phyloP scores from a whole-genome alignment of 2,888 invertebrate genomes.

The Sarcophaga subvicina region DNA sequence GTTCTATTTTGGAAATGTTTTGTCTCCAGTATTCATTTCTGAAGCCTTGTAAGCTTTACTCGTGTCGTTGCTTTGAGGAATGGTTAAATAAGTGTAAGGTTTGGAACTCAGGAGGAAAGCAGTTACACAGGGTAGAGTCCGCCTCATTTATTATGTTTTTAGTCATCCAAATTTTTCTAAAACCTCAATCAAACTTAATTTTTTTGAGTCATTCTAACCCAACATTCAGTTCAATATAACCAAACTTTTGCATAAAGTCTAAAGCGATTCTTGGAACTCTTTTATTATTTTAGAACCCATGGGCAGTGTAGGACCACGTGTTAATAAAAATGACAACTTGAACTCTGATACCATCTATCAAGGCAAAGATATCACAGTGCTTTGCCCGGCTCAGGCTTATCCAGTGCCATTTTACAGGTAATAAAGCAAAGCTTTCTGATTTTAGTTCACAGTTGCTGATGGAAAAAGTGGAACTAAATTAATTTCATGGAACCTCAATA shows the following conservation, averaged over 20 bases:
- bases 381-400: conserved; percentile 86
- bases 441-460: not conserved
- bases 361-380: conserved; percentile 81
- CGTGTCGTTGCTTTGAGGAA: too few relatives aligned
- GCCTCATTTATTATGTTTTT: not conserved
- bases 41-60: too few relatives aligned
- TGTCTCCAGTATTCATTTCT: too few relatives aligned
- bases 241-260: too few relatives aligned
- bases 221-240: conserved; percentile 62
- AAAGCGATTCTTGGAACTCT: too few relatives aligned
- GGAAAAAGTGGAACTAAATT: too few relatives aligned
- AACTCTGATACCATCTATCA: conserved; percentile 85
- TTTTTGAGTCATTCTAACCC: conserved; percentile 32
- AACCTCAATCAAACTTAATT: too few relatives aligned
- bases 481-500: too few relatives aligned
- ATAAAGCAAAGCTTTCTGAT: not conserved
- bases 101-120: too few relatives aligned
- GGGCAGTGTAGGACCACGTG: conserved; percentile 84
- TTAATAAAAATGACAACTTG: conserved; percentile 86
- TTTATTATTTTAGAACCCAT: conserved; percentile 79
- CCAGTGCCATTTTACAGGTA: conserved; percentile 83
- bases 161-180: not conserved
- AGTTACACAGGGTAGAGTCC: too few relatives aligned
- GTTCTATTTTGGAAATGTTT: too few relatives aligned
- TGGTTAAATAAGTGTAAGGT: too few relatives aligned